Base-by-base conservation (phyloP, 2,113 vertebrate genomes). In the Lepus europaeus region DNA sequence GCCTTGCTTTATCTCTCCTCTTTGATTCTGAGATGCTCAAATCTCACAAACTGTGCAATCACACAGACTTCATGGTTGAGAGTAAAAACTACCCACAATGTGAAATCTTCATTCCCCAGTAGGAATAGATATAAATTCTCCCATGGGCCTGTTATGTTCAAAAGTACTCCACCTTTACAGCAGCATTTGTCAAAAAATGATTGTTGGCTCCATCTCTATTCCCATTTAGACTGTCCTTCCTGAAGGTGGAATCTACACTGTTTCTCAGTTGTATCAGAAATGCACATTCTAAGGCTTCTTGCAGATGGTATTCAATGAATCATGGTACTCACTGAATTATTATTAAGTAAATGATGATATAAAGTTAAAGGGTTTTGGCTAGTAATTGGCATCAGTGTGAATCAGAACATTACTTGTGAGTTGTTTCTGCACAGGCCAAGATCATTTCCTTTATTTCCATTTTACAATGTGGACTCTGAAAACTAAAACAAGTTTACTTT, bases 401-500 rank as follows among this genome's bases (percentile, higher is more conserved):
- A 51, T 66, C 53, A 53, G 13, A 89, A 39, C 33, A 70, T 90
- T 78, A 83, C 61, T 90, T 90, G 39, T 85, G 85, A 66, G 53
- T 31, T 51, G 36, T 86, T 93, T 90, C 56, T 82, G 83, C 89
- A 88, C 31, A 45, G 23, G 63, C 70, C 29, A 76, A 78, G 63
- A 82, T 5, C 19, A 77, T 78, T 88, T 81, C 63, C 79, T 95
- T 93, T 96, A 79, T 91, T 93, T 96, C 61, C 68, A 61, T 92
- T 93, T 97, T 83, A 73, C 23, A 87, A 87, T 84, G 88, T 23
- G 14, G 81, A 95, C 74, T 90, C 64, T 92, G 59, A 89, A 96
- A 96, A 92, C 22, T 89, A 90, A 64, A 80, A 80, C 83, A 87
- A 96, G 92, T 95, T 96, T 88, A 93, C 85, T 96, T 93, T 95